These are phyloP conservation scores for Drosophila oshimai DNA, from an alignment of 1,140 invertebrate species.

Conservation along the genomic window DNA sequence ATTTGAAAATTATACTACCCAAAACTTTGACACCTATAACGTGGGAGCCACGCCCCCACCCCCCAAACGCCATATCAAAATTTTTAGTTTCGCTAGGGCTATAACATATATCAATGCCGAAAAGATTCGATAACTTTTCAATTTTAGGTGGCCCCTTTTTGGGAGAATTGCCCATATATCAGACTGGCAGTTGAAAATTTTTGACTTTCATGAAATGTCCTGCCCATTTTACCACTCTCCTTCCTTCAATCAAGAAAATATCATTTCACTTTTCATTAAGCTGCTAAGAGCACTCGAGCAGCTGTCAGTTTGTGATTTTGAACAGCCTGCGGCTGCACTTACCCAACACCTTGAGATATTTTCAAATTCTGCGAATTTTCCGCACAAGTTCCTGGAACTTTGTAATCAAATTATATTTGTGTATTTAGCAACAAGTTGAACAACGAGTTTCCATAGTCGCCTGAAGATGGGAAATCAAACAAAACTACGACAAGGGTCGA, in stretches of 20 bases:
- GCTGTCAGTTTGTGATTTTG: conserved; percentile 31
- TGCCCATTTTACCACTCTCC: neutral
- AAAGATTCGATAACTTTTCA: too few species aligned
- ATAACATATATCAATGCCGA: too few species aligned
- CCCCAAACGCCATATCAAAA: too few species aligned
- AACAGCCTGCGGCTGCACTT: conserved; percentile 54
- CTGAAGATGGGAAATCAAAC: neutral
- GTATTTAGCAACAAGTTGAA: conserved; percentile 47
- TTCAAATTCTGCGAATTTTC: neutral
- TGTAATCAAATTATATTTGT: conserved; percentile 41
- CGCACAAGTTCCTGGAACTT: conserved; percentile 6
- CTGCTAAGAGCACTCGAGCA: conserved; percentile 59
- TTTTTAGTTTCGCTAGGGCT: too few species aligned
- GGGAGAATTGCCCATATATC: too few species aligned
- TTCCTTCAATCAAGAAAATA: conserved; percentile 3
- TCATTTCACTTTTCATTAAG: conserved; percentile 63
- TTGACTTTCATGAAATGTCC: conserved; percentile 2
- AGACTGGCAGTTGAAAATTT: conserved; percentile 7
- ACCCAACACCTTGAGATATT: conserved; percentile 51
- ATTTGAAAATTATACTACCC: too few species aligned
- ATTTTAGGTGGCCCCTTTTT: too few species aligned
- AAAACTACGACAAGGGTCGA: conserved; percentile 13
- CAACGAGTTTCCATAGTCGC: conserved; percentile 23
- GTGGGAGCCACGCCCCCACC: too few species aligned
- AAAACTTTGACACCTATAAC: too few species aligned